Evolutionary conservation across 2,797 vertebrate species (phyloP), one percentile per base, ranked within the genome.

Genomic region (Artibeus jamaicensis): DNA sequence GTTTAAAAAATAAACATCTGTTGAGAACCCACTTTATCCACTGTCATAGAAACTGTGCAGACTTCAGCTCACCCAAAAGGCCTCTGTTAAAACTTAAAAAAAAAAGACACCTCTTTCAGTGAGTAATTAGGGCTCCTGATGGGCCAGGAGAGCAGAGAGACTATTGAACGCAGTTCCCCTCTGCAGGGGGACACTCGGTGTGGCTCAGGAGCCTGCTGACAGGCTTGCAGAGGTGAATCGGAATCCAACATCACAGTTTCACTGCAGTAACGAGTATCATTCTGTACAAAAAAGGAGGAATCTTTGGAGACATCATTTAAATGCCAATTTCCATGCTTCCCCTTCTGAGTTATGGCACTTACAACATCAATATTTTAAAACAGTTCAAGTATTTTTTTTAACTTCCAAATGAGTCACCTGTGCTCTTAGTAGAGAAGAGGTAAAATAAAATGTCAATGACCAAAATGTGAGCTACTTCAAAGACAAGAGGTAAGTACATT

Each of bases 291-390:
- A 95, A 94, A 95, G 21, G 26, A 46, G 71, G 22, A 82, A 86
- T 93, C 94, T 95, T 94, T 22, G 59, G 87, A 92, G 93, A 92
- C 85, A 84, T 93, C 81, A 97, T 97, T 97, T 95, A 96, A 97
- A 96, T 92, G 96, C 68, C 96, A 96, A 97, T 96, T 96, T 96
- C 83, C 93, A 83, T 91, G 92, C 93, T 94, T 97, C 94, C 70
- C 95, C 85, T 96, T 96, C 94, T 96, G 95, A 97, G 98, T 29
- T 96, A 97, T 98, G 97, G 93, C 97, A 96, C 97, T 98, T 97
- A 98, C 90, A 97, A 96, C 96, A 98, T 97, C 97, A 98, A 98
- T 98, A 98, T 98, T 99, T 98, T 98, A 98, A 98, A 97, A 97
- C 44, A 82, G 76, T 94, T 96, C 98, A 98, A 98, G 94, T 50